Conservation (phyloP, 2,113 vertebrate genomes). For the Hylia prasina region DNA sequence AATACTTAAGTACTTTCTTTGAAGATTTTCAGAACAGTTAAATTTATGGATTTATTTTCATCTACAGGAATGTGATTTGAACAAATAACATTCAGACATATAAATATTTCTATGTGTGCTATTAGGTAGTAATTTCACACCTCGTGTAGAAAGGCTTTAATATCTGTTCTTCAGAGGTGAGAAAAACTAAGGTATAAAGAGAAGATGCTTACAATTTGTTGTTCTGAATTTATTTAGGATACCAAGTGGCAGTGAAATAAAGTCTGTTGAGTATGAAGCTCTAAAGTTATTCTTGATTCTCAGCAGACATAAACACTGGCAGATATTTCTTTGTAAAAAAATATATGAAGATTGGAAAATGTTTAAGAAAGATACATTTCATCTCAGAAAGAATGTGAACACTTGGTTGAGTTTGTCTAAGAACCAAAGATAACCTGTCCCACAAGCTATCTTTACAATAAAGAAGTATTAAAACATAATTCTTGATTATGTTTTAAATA, state of each 20-base stretch:
- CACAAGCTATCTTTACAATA: not conserved
- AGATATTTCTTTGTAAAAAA: not conserved
- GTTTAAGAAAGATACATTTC: not conserved
- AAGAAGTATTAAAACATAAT: not conserved
- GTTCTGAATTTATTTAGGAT: not conserved
- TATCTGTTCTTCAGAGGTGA: not conserved
- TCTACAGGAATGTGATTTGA: not conserved
- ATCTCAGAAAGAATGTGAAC: not conserved
- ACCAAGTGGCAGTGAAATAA: not conserved
- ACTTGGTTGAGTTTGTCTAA: not conserved
- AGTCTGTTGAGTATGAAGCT: not conserved
- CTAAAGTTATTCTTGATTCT: not conserved
- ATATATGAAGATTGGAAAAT: not conserved
- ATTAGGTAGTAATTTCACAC: not conserved
- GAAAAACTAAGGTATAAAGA: not conserved
- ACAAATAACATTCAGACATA: not conserved
- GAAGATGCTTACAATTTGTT: not conserved
- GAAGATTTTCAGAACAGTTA: not conserved
- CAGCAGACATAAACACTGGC: not conserved
- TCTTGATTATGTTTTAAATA: not conserved
- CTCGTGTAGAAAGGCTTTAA: not conserved
- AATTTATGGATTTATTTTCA: not conserved
- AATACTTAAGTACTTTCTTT: not conserved
- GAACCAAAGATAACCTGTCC: not conserved
- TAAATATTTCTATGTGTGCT: not conserved